These are phyloP conservation scores for Vanessa tameamea DNA, from an alignment of 1,140 invertebrate genomes.

Conservation along the genomic window DNA sequence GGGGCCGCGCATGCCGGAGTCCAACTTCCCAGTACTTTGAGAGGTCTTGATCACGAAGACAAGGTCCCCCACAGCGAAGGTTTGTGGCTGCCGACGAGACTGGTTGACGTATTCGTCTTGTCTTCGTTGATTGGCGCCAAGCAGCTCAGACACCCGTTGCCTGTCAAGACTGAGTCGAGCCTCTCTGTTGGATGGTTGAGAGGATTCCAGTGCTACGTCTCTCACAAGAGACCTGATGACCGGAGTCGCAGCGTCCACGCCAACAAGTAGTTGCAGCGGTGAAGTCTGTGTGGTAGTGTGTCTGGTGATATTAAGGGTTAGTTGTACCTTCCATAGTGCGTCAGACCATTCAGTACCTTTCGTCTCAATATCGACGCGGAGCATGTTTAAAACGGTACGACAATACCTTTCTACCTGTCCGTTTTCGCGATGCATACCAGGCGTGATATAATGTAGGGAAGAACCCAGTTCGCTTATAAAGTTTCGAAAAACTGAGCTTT, in stretches of 20 bases:
- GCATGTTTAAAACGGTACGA: constrained; percentile 32
- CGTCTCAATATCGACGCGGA: constrained; percentile 7
- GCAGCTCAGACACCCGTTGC: not conserved
- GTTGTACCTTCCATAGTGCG: not conserved
- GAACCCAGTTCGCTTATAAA: constrained; percentile 7
- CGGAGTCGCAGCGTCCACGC: not conserved
- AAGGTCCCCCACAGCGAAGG: not conserved
- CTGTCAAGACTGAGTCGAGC: not conserved
- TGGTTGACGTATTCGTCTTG: not conserved
- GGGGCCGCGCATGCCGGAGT: not conserved
- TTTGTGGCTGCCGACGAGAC: not conserved
- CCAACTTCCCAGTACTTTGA: not conserved
- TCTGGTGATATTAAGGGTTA: not conserved
- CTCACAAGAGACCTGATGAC: not conserved
- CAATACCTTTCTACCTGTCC: constrained; percentile 32
- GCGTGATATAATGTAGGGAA: constrained; percentile 33
- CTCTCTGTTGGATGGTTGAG: not conserved
- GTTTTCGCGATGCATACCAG: constrained; percentile 34
- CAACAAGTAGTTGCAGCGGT: not conserved
- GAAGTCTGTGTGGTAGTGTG: not conserved
- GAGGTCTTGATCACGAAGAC: not conserved
- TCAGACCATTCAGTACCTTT: not conserved
- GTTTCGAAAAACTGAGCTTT: constrained; percentile 7
- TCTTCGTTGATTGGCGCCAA: not conserved
- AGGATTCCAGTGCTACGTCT: not conserved